These are phyloP conservation scores for Andinoacara biseriatus DNA, from an alignment of 2,113 vertebrate species.

Conservation along the genomic window DNA sequence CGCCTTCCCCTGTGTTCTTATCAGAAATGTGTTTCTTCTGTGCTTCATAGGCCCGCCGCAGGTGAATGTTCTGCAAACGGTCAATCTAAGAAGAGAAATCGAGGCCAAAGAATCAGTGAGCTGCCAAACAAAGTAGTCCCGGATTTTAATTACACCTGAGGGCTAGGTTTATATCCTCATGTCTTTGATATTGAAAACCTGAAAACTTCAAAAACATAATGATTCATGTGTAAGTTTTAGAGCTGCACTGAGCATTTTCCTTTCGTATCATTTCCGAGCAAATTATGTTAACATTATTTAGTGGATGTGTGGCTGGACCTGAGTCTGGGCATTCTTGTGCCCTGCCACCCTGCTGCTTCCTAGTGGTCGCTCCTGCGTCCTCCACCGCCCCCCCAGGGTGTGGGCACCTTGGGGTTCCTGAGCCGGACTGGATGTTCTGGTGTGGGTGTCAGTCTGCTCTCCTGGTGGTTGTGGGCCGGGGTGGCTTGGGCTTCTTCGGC, in stretches of 20 bases:
- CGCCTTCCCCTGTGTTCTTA: conserved; percentile 7
- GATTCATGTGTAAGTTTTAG: not conserved
- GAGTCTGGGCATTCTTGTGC: no score
- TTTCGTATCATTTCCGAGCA: not conserved
- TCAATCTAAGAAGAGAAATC: conserved; percentile 37
- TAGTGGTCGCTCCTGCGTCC: no score
- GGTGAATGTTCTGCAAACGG: conserved; percentile 60
- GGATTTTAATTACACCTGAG: not conserved
- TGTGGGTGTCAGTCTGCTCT: no score
- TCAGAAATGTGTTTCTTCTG: conserved; percentile 37
- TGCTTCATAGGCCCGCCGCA: conserved; percentile 45
- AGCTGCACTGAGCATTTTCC: no score
- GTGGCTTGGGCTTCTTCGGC: no score
- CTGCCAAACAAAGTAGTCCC: not conserved
- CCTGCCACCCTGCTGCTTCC: no score
- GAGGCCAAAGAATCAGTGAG: not conserved
- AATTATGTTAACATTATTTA: not conserved
- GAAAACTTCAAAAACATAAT: no score
- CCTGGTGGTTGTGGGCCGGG: no score
- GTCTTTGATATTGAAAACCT: not conserved
- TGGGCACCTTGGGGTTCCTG: no score
- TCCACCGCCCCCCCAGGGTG: no score
- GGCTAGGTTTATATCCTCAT: not conserved
- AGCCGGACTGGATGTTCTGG: no score
- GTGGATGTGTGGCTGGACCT: no score